A percentile compares a stretch with the other conserved stretches of the same genome.
Evolutionary conservation across 2,113 vertebrate genomes (phyloP).

Genomic region (Pomatostomus ruficeps): DNA sequence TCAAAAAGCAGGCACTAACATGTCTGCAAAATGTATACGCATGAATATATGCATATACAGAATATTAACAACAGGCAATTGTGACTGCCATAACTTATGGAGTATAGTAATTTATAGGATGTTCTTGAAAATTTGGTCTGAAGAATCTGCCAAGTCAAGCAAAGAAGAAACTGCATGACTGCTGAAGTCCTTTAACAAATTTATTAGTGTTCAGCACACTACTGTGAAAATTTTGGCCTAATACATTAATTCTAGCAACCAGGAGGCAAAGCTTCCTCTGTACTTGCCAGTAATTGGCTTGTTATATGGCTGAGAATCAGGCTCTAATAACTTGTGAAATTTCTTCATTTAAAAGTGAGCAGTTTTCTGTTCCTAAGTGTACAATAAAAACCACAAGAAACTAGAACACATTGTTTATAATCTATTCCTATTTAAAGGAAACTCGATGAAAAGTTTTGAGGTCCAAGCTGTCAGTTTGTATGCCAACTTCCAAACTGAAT

Average conservation of each 20-base stretch:
- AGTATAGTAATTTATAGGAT: not conserved
- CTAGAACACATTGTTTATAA: not conserved
- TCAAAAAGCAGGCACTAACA: not conserved
- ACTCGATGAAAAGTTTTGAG: conserved; percentile 27
- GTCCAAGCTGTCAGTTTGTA: conserved; percentile 17
- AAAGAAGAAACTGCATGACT: not conserved
- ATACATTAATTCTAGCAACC: not conserved
- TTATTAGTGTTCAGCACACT: not conserved
- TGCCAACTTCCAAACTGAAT: conserved; percentile 13
- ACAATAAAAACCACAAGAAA: not conserved
- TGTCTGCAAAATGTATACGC: not conserved
- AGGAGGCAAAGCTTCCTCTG: not conserved
- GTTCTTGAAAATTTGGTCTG: not conserved
- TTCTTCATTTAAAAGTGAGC: conserved; percentile 3
- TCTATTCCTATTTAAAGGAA: conserved; percentile 12
- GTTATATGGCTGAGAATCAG: not conserved
- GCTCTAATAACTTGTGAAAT: conserved; percentile 4
- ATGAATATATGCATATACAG: not conserved
- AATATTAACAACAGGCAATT: not conserved
- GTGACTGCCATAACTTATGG: not conserved
- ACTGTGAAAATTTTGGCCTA: not conserved
- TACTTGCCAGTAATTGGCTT: not conserved
- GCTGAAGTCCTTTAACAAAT: not conserved
- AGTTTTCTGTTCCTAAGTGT: not conserved
- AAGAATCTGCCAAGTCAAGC: not conserved